These are phyloP conservation scores for Apodemus agrarius DNA, from an alignment of 2,797 vertebrate species.

Conservation along the genomic window DNA sequence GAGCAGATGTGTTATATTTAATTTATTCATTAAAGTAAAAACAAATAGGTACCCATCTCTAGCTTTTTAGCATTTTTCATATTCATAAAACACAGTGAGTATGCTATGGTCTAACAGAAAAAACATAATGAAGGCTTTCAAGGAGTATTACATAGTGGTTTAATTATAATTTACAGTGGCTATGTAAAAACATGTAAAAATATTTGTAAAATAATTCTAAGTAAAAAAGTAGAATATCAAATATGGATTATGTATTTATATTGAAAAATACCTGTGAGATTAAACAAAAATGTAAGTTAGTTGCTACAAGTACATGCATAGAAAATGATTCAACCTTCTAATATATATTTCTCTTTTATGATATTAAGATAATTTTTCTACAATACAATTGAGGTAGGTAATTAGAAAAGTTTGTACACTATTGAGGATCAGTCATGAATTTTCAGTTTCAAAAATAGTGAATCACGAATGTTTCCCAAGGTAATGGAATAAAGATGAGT, in stretches of 20 bases:
- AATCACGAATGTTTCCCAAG: neutral
- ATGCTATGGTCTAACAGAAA: neutral
- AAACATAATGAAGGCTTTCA: neutral
- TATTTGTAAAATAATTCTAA: constrained; percentile 16
- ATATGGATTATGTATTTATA: neutral
- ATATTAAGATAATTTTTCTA: constrained; percentile 6
- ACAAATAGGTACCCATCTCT: neutral
- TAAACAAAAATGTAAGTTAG: neutral
- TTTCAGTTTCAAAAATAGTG: neutral
- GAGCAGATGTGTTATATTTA: neutral
- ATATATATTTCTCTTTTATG: neutral
- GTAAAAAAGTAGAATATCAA: constrained; percentile 28
- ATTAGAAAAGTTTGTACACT: neutral
- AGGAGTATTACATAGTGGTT: neutral
- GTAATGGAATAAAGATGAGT: neutral
- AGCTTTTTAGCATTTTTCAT: neutral
- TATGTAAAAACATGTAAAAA: neutral
- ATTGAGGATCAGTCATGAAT: constrained; percentile 31
- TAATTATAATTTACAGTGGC: neutral
- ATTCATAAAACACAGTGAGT: constrained; percentile 9
- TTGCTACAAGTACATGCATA: neutral
- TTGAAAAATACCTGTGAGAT: neutral
- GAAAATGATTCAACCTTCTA: neutral
- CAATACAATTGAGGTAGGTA: neutral
- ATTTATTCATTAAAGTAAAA: constrained; percentile 37